phyloP scores from a whole-genome alignment of 2,113 vertebrate genomes.

The Ivindomyrus marchei region DNA sequence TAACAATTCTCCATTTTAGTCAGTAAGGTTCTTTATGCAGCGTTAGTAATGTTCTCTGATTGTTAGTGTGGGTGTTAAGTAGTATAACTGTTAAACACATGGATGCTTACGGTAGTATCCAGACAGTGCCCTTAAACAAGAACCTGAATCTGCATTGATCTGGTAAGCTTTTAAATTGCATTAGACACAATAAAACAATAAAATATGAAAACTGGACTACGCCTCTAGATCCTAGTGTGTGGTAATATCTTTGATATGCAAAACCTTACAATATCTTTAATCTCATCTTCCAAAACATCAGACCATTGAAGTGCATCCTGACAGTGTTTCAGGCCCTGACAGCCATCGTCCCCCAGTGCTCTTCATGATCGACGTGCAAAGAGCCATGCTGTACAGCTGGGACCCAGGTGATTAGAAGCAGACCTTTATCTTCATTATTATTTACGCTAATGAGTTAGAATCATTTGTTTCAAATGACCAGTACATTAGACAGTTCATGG shows the following conservation, averaged over 20 bases:
- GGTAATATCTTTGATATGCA: neutral
- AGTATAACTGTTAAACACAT: neutral
- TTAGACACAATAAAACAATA: neutral
- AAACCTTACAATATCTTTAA: neutral
- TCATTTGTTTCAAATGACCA: neutral
- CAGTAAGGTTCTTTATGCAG: neutral
- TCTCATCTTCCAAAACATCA: neutral
- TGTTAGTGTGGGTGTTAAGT: neutral
- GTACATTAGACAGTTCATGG: neutral
- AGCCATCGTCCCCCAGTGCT: neutral
- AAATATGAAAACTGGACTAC: neutral
- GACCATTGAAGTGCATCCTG: neutral
- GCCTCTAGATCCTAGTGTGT: neutral
- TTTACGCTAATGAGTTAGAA: neutral
- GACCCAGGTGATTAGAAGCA: neutral
- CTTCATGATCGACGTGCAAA: neutral
- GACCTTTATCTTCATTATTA: neutral
- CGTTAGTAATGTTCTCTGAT: neutral
- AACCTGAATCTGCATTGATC: neutral
- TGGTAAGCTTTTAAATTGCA: neutral
- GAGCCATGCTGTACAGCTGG: neutral
- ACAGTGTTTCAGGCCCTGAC: neutral
- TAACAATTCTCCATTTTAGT: neutral
- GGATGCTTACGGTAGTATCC: neutral
- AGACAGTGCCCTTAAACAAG: neutral